A percentile compares a stretch with the other conserved stretches of the same genome.
Evolutionary conservation across 2,888 invertebrate genomes (phyloP).

Genomic region (Drosophila anceps): DNA sequence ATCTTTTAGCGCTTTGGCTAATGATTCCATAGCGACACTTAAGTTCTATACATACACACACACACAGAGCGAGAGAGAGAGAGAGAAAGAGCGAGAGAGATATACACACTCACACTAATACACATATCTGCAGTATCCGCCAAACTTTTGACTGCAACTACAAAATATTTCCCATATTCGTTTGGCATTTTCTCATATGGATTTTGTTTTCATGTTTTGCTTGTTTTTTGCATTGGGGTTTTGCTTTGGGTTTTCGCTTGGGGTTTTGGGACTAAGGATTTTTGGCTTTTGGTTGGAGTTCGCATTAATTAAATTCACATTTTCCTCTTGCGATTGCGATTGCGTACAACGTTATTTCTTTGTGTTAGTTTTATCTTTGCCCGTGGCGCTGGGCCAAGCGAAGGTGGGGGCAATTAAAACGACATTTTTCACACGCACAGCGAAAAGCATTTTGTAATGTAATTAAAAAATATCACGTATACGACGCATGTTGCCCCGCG

Average conservation of each 20-base stretch:
- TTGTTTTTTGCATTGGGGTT: conserved; percentile 1
- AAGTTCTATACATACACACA: conserved; percentile 21
- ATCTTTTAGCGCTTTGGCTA: conserved; percentile 46
- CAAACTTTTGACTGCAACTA: conserved; percentile 62
- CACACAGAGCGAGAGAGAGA: too few relatives aligned
- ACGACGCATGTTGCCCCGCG: conserved; percentile 68
- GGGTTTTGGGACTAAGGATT: conserved; percentile 32
- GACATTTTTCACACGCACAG: conserved; percentile 58
- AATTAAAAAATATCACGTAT: conserved; percentile 79
- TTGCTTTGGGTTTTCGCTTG: not conserved
- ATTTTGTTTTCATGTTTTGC: conserved; percentile 9
- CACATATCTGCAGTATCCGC: conserved; percentile 8
- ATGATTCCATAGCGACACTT: conserved; percentile 55
- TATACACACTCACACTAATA: not conserved
- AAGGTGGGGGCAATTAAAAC: conserved; percentile 60
- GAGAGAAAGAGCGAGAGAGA: too few relatives aligned
- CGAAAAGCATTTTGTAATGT: conserved; percentile 58
- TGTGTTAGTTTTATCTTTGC: conserved; percentile 32
- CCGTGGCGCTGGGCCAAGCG: not conserved
- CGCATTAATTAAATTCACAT: conserved; percentile 71
- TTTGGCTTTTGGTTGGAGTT: conserved; percentile 13
- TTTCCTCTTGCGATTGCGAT: conserved; percentile 34
- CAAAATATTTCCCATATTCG: conserved; percentile 67
- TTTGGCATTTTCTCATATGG: conserved; percentile 43
- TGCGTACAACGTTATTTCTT: conserved; percentile 23